Conservation (phyloP, 2,888 invertebrate genomes). For the Aphidoletes aphidimyza region DNA sequence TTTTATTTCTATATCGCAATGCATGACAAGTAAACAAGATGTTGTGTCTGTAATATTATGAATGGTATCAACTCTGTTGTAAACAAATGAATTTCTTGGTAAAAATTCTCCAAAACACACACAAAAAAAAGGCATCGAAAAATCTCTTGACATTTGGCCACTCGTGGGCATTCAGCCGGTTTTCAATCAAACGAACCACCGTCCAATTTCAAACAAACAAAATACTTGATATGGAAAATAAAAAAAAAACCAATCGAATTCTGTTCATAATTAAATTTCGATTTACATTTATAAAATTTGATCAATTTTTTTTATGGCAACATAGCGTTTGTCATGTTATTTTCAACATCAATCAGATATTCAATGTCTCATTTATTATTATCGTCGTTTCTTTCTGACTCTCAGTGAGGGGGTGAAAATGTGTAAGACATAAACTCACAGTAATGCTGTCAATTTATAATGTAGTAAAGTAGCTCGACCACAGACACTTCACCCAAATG, state of each 20-base stretch:
- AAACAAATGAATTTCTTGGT: no score
- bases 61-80: not conserved
- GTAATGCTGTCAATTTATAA: conserved; percentile 16
- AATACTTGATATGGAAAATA: not conserved
- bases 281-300: not conserved
- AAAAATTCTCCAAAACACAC: not conserved
- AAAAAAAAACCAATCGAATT: not conserved
- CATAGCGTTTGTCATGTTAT: not conserved
- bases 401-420: not conserved
- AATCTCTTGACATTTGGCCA: no score
- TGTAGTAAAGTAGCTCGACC: not conserved
- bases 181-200: not conserved
- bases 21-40: not conserved
- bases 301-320: not conserved
- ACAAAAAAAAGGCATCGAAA: not conserved
- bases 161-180: no score
- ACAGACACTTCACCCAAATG: not conserved
- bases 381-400: not conserved
- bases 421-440: not conserved
- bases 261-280: not conserved
- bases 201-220: not conserved
- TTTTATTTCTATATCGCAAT: not conserved
- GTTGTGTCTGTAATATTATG: conserved; percentile 1
- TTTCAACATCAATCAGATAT: no score
- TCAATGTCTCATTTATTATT: no score